These are phyloP conservation scores for Orestias chungarensis DNA, from an alignment of 2,797 vertebrate species.

Conservation along the genomic window DNA sequence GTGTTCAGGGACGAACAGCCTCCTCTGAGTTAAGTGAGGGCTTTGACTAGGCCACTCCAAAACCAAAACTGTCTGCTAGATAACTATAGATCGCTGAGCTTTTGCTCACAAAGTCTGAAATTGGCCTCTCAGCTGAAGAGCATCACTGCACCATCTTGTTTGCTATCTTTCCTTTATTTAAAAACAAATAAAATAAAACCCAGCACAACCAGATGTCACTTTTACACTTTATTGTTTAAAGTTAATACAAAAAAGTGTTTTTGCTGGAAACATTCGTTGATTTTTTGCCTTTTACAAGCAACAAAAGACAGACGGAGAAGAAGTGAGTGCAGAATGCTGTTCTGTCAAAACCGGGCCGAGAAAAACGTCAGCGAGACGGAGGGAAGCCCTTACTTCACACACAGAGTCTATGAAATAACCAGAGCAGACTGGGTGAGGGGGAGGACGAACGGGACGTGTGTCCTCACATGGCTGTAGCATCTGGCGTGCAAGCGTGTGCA, in stretches of 20 bases:
- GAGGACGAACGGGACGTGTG: constrained; percentile 46
- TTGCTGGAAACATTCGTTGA: constrained; percentile 78
- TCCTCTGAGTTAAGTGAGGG: background rate
- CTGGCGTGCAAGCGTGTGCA: constrained; percentile 26
- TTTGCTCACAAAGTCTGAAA: too few relatives aligned
- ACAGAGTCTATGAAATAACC: constrained; percentile 31
- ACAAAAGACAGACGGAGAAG: constrained; percentile 35
- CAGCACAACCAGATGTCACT: constrained; percentile 38
- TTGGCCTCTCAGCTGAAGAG: too few relatives aligned
- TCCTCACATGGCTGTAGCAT: constrained; percentile 52
- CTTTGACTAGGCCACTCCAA: background rate
- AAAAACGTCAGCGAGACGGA: constrained; percentile 49
- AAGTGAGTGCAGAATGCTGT: constrained; percentile 16
- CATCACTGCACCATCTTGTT: too few relatives aligned
- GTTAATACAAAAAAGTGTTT: constrained; percentile 82
- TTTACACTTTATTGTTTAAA: constrained; percentile 84
- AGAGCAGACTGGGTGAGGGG: constrained; percentile 12
- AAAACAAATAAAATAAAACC: background rate
- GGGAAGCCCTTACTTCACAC: constrained; percentile 73
- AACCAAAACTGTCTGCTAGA: background rate
- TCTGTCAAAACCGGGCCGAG: constrained; percentile 37
- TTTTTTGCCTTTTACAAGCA: constrained; percentile 73
- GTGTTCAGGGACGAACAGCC: too few relatives aligned
- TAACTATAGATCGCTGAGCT: too few relatives aligned
- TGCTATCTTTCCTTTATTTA: too few relatives aligned